Conservation (phyloP, 2,113 vertebrate species). For the Etia nguti region DNA sequence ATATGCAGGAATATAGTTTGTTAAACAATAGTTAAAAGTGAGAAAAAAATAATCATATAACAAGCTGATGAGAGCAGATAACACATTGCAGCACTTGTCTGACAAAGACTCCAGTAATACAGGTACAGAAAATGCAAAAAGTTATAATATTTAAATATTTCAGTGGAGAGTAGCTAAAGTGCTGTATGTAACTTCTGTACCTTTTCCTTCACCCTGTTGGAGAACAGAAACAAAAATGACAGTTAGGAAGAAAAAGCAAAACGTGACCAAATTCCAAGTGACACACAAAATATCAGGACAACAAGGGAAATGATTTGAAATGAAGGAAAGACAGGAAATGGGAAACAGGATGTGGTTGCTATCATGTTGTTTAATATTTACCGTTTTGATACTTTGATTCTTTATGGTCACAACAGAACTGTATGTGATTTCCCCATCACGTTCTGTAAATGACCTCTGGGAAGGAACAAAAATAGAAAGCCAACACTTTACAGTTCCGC, state of each 20-base stretch:
- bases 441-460: neutral
- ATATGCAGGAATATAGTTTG: neutral
- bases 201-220: neutral
- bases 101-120: neutral
- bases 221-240: neutral
- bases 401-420: neutral
- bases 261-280: neutral
- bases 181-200: neutral
- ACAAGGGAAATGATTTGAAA: neutral
- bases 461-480: neutral
- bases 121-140: neutral
- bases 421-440: neutral
- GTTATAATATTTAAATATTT: neutral
- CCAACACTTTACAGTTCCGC: rapidly evolving
- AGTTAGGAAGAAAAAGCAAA: neutral
- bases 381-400: neutral
- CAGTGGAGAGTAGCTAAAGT: neutral
- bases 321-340: neutral
- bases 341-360: neutral
- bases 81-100: neutral
- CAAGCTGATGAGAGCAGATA: neutral
- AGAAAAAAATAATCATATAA: neutral
- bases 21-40: neutral
- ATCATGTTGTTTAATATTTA: neutral
- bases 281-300: neutral